Percentiles rank a stretch among this genome's conserved stretches.
Evolutionary conservation across 2,888 invertebrate genomes (phyloP).

Genomic region (Nebria brevicollis): DNA sequence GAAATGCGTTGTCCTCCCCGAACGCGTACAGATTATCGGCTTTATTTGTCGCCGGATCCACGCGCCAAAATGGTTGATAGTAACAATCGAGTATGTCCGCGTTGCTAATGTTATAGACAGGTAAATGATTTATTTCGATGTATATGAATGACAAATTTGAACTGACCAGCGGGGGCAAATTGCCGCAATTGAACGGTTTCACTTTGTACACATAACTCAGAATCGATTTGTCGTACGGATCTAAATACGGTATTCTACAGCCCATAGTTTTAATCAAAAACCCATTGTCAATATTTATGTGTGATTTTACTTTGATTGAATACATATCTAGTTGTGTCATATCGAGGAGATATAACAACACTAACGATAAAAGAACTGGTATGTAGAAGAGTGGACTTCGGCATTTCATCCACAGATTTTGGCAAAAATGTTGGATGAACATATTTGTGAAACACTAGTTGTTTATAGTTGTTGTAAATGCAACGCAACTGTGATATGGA

Average conservation of each 20-base stretch:
- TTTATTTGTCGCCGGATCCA: constrained; percentile 63
- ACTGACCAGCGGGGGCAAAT: constrained; percentile 67
- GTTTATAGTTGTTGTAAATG: constrained; percentile 19
- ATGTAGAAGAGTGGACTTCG: constrained; percentile 32
- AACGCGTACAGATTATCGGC: constrained; percentile 66
- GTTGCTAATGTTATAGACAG: constrained; percentile 65
- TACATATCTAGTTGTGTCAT: constrained; percentile 32
- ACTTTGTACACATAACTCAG: constrained; percentile 67
- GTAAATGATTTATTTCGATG: constrained; percentile 64
- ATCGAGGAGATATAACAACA: constrained; percentile 32
- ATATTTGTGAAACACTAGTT: neutral
- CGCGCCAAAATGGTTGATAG: constrained; percentile 70
- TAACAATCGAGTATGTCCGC: constrained; percentile 68
- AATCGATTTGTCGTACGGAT: constrained; percentile 69
- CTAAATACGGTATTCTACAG: constrained; percentile 74
- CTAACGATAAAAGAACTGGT: constrained; percentile 20
- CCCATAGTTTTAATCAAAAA: constrained; percentile 69
- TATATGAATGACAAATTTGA: constrained; percentile 71
- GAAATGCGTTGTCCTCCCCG: constrained; percentile 65
- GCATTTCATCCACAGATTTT: constrained; percentile 27
- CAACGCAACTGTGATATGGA: constrained; percentile 14
- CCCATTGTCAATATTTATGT: constrained; percentile 48
- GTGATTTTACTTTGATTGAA: constrained; percentile 21
- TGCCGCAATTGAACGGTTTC: constrained; percentile 65
- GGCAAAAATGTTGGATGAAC: constrained; percentile 9